phyloP scores from a whole-genome alignment of 2,797 vertebrate genomes.

The Siniperca obscura region DNA sequence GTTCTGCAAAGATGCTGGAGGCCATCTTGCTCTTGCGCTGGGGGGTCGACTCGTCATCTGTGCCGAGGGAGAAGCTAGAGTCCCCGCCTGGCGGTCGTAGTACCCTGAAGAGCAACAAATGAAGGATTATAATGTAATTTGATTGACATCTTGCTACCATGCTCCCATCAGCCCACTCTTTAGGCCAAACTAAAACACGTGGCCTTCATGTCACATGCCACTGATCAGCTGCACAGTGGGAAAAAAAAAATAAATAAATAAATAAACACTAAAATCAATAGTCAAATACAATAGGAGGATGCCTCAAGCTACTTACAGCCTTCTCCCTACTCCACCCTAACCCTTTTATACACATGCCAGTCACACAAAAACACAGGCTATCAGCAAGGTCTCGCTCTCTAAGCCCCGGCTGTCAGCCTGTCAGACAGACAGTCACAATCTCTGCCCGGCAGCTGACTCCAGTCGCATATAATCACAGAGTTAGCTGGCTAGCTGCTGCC shows the following conservation, averaged over 20 bases:
- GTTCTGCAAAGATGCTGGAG: slow-evolving; percentile 93
- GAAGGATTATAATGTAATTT: slow-evolving; percentile 8
- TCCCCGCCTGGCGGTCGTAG: slow-evolving; percentile 94
- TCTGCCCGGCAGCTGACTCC: slow-evolving; percentile 82
- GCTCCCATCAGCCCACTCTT: neutral
- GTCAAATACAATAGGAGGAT: slow-evolving; percentile 65
- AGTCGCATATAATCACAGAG: slow-evolving; percentile 66
- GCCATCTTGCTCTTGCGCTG: slow-evolving; percentile 94
- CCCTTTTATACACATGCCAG: slow-evolving; percentile 50
- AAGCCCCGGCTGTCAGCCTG: slow-evolving; percentile 73
- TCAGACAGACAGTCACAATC: slow-evolving; percentile 71
- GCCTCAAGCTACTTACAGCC: slow-evolving; percentile 43
- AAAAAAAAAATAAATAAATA: neutral
- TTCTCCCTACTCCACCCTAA: slow-evolving; percentile 59
- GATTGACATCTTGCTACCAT: neutral
- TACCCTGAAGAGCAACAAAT: slow-evolving; percentile 83
- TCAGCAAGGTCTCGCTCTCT: slow-evolving; percentile 62
- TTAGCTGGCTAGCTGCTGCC: slow-evolving; percentile 63
- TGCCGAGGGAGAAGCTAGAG: slow-evolving; percentile 93
- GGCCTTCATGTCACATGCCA: slow-evolving; percentile 27
- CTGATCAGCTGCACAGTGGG: slow-evolving; percentile 51
- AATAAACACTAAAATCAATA: slow-evolving; percentile 58
- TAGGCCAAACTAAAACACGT: slow-evolving; percentile 29
- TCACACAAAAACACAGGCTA: slow-evolving; percentile 41
- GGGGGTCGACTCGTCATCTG: slow-evolving; percentile 89